These are phyloP conservation scores for Chaitophorus viminalis DNA, from an alignment of 2,888 invertebrate genomes.

Conservation along the genomic window DNA sequence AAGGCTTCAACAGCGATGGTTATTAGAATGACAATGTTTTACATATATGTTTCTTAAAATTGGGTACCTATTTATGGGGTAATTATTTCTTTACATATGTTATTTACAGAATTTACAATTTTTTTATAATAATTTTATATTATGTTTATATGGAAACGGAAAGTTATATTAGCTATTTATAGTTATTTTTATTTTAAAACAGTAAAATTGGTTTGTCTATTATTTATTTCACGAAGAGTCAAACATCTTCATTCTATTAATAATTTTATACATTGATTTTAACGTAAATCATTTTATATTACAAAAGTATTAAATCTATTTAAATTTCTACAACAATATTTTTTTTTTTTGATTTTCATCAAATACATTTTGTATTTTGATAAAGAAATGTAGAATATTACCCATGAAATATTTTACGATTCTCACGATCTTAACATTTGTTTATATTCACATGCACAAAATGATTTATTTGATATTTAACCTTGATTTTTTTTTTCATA, in stretches of 20 bases:
- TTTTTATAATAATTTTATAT: too few relatives aligned
- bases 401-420: constrained; percentile 29
- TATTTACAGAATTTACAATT: too few relatives aligned
- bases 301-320: not conserved
- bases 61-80: too few relatives aligned
- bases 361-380: constrained; percentile 32
- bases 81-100: too few relatives aligned
- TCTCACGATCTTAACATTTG: constrained; percentile 39
- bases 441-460: constrained; percentile 32
- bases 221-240: too few relatives aligned
- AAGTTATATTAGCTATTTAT: not conserved
- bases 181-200: not conserved
- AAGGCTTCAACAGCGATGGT: too few relatives aligned
- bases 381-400: not conserved
- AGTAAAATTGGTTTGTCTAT: not conserved
- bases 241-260: not conserved
- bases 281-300: not conserved
- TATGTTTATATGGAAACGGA: too few relatives aligned
- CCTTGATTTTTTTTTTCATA: constrained; percentile 56
- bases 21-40: too few relatives aligned
- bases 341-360: constrained; percentile 4
- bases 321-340: not conserved
- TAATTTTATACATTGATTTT: not conserved
- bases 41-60: too few relatives aligned
- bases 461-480: constrained; percentile 54